Evolutionary conservation across 2,113 vertebrate genomes (phyloP).

Genomic region (Bothrops jararaca): DNA sequence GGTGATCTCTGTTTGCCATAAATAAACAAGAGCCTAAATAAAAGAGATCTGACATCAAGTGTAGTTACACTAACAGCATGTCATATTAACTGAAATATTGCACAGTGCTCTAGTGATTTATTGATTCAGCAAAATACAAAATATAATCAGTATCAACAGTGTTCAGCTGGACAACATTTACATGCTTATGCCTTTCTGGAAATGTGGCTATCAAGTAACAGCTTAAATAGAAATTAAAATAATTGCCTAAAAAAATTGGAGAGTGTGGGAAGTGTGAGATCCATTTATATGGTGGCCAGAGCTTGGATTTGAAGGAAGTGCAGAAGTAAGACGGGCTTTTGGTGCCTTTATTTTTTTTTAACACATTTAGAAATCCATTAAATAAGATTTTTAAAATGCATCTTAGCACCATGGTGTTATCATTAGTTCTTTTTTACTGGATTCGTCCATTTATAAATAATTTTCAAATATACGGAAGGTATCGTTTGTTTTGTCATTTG

Average conservation of each 20-base stretch:
- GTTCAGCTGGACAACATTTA: neutral
- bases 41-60: conserved; percentile 6
- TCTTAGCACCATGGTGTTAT: neutral
- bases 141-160: neutral
- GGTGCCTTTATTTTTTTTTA: neutral
- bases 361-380: neutral
- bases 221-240: neutral
- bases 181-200: neutral
- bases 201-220: neutral
- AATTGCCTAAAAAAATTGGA: neutral
- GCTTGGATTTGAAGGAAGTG: neutral
- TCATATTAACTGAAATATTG: conserved; percentile 6
- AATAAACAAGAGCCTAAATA: neutral
- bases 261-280: neutral
- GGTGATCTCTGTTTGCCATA: neutral
- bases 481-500: conserved; percentile 5
- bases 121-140: accelerated
- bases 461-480: neutral
- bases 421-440: neutral
- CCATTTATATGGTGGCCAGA: neutral
- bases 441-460: neutral
- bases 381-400: neutral
- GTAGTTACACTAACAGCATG: neutral
- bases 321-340: neutral
- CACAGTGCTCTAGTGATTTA: neutral